Conservation (phyloP, 1,140 invertebrate species). For the Drosophila murphyi region DNA sequence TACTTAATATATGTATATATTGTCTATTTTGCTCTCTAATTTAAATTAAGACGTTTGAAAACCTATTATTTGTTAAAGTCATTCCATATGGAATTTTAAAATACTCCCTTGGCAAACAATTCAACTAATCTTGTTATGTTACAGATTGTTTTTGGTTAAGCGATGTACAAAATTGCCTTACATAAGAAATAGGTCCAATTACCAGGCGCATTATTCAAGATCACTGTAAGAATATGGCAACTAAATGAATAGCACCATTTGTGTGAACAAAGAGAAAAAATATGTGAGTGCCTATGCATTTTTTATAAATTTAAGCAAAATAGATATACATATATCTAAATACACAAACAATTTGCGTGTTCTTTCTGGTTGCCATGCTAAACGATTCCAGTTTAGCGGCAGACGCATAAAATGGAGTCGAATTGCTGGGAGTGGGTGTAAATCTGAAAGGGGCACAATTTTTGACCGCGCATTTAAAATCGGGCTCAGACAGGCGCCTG, state of each 20-base stretch:
- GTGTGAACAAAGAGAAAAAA: conserved; percentile 48
- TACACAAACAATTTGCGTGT: conserved; percentile 58
- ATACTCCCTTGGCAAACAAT: too few species aligned
- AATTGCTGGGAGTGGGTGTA: not conserved
- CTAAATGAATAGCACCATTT: conserved; percentile 56
- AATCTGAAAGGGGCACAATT: conserved; percentile 10
- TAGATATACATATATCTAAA: conserved; percentile 7
- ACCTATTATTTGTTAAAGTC: too few species aligned
- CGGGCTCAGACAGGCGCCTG: conserved; percentile 50
- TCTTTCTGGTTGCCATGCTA: conserved; percentile 62
- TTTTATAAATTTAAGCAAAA: conserved; percentile 51
- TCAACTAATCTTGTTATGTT: too few species aligned
- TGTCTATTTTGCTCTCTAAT: too few species aligned
- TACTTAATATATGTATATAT: too few species aligned
- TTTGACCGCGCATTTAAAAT: conserved; percentile 60
- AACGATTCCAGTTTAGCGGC: conserved; percentile 67
- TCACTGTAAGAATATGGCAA: not conserved
- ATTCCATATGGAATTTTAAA: too few species aligned
- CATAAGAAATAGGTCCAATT: not conserved
- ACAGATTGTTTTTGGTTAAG: too few species aligned
- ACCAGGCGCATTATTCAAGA: not conserved
- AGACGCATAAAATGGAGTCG: conserved; percentile 24
- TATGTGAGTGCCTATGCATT: conserved; percentile 59
- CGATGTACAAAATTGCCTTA: too few species aligned
- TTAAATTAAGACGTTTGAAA: too few species aligned